Evolutionary conservation across 2,113 vertebrate species (phyloP).

Genomic region (Psephotus haematonotus): DNA sequence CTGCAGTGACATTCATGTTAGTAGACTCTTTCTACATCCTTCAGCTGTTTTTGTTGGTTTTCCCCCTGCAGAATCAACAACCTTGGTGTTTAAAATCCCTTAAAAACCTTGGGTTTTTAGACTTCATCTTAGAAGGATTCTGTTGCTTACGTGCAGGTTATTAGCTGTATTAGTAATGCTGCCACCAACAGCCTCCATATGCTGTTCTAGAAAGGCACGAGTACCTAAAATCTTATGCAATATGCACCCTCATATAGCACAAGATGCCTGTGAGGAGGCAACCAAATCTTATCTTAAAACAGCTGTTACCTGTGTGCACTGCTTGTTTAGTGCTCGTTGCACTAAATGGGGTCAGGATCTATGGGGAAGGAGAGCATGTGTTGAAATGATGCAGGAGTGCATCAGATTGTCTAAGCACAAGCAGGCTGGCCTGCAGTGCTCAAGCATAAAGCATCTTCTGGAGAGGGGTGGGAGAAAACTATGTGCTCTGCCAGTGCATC

Average conservation of each 20-base stretch:
- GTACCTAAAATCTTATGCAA: too few relatives aligned
- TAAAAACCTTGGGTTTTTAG: background rate
- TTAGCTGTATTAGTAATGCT: rapidly evolving
- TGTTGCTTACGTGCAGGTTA: background rate
- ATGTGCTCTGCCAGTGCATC: background rate
- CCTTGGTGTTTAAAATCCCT: background rate
- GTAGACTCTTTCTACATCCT: background rate
- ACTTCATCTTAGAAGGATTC: background rate
- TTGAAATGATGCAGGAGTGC: background rate
- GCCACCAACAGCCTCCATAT: background rate
- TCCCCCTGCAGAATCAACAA: background rate
- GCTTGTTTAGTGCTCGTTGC: background rate
- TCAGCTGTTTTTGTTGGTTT: background rate
- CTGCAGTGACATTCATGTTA: background rate
- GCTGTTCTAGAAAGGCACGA: background rate
- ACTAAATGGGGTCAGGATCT: background rate
- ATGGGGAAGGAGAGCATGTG: background rate
- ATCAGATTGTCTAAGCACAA: background rate
- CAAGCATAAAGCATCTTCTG: background rate
- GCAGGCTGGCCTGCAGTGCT: background rate
- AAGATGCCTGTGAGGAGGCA: background rate
- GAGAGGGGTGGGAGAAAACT: background rate
- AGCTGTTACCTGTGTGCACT: background rate
- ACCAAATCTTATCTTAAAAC: rapidly evolving
- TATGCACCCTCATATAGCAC: too few relatives aligned